phyloP scores from a whole-genome alignment of 2,113 vertebrate species.

The Reinhardtius hippoglossoides region DNA sequence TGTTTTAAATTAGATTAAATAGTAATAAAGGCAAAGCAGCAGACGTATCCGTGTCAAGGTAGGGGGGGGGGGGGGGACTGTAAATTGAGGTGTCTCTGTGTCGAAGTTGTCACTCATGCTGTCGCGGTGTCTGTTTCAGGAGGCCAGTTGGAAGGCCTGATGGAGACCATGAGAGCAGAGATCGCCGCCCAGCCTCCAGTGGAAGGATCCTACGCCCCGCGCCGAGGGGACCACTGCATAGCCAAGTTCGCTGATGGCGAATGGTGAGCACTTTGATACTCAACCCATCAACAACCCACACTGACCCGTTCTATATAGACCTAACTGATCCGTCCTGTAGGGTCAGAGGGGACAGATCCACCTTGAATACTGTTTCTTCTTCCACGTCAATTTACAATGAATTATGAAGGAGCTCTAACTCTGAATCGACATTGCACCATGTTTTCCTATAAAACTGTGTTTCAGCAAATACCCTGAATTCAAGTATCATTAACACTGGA shows the following conservation, averaged over 20 bases:
- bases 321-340: too few relatives aligned
- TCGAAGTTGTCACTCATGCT: background rate
- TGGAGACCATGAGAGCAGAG: constrained; percentile 96
- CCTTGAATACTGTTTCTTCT: too few relatives aligned
- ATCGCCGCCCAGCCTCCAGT: constrained; percentile 90
- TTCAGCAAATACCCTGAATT: too few relatives aligned
- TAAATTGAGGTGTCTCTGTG: background rate
- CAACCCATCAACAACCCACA: too few relatives aligned
- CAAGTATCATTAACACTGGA: too few relatives aligned
- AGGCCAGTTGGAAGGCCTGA: constrained; percentile 93
- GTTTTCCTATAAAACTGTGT: too few relatives aligned
- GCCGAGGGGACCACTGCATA: constrained; percentile 94
- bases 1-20: constrained; percentile 1
- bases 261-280: constrained; percentile 83
- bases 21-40: background rate
- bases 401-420: too few relatives aligned
- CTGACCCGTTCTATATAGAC: too few relatives aligned
- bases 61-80: constrained; percentile 11
- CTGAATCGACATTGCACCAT: too few relatives aligned
- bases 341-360: too few relatives aligned
- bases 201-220: constrained; percentile 89
- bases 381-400: too few relatives aligned
- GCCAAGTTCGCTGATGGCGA: constrained; percentile 96
- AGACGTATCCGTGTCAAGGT: background rate
- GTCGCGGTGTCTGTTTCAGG: constrained; percentile 74